These are phyloP conservation scores for Macrosoma leucophasiata DNA, from an alignment of 2,888 invertebrate genomes.

Conservation along the genomic window DNA sequence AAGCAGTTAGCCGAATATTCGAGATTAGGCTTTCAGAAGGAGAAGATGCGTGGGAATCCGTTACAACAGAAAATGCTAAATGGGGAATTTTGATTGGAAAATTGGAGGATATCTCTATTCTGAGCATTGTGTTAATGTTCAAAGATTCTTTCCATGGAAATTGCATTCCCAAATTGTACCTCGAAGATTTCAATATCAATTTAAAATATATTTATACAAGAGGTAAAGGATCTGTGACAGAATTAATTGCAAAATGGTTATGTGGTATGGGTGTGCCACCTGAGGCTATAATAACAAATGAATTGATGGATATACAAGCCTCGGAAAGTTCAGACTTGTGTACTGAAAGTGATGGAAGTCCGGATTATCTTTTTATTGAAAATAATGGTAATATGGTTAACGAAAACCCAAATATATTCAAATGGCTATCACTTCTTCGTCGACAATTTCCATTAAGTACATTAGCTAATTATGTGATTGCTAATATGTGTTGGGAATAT, in stretches of 20 bases:
- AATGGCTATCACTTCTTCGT: conserved; percentile 78
- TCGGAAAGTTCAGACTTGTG: conserved; percentile 27
- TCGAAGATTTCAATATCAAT: conserved; percentile 77
- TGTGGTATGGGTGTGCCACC: conserved; percentile 83
- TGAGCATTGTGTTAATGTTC: conserved; percentile 81
- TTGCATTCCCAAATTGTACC: conserved; percentile 70
- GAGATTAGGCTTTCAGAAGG: conserved; percentile 57
- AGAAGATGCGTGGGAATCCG: conserved; percentile 84
- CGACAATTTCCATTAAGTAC: conserved; percentile 92
- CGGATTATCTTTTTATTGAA: conserved; percentile 46
- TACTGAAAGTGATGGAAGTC: conserved; percentile 42
- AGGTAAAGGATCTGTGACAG: conserved; percentile 90
- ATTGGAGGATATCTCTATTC: conserved; percentile 89
- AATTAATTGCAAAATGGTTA: conserved; percentile 91
- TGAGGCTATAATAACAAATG: conserved; percentile 73
- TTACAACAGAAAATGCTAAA: conserved; percentile 89
- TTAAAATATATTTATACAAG: conserved; percentile 79
- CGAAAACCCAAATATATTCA: conserved; percentile 71
- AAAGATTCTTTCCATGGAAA: conserved; percentile 56
- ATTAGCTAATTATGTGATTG: conserved; percentile 84
- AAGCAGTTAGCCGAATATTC: conserved; percentile 79
- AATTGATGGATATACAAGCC: conserved; percentile 41
- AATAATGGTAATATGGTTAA: conserved; percentile 51
- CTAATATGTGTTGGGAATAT: conserved; percentile 95
- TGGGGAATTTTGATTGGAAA: conserved; percentile 92